Percentiles rank a stretch among this genome's conserved stretches.
phyloP scores from a whole-genome alignment of 1,140 invertebrate species.

The Helicoverpa armigera region DNA sequence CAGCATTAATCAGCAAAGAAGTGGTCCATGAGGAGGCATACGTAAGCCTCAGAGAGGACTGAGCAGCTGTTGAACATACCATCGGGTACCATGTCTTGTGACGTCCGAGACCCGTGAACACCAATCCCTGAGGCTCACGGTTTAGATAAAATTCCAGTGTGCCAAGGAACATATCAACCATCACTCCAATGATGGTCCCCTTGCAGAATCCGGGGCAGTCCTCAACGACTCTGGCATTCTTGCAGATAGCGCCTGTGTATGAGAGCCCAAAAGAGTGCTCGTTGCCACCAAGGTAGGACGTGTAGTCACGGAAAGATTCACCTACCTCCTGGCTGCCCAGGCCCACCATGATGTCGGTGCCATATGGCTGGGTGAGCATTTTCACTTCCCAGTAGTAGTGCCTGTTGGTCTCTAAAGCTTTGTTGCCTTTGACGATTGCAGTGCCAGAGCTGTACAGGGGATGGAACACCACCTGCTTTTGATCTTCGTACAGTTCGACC shows the following conservation, averaged over 20 bases:
- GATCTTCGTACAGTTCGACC: conserved; percentile 81
- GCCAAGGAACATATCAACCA: conserved; percentile 34
- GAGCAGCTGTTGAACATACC: conserved; percentile 92
- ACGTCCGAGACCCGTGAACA: conserved; percentile 89
- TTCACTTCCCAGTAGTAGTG: conserved; percentile 96
- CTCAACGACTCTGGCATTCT: not conserved
- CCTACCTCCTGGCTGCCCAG: not conserved
- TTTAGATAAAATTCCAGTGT: conserved; percentile 38
- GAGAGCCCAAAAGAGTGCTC: conserved; percentile 22
- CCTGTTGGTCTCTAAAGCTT: conserved; percentile 87
- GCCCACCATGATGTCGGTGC: conserved; percentile 91
- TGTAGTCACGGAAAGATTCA: not conserved
- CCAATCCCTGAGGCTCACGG: conserved; percentile 87
- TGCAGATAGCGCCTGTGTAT: conserved; percentile 32
- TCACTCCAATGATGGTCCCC: conserved; percentile 26
- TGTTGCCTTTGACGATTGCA: conserved; percentile 89
- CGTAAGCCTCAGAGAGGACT: conserved; percentile 90
- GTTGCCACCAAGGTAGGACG: not conserved
- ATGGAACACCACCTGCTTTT: conserved; percentile 90
- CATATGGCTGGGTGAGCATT: conserved; percentile 92
- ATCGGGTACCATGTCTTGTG: conserved; percentile 90
- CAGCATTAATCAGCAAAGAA: conserved; percentile 76
- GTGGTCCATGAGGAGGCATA: conserved; percentile 87
- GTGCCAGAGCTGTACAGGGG: conserved; percentile 92
- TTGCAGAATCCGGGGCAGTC: conserved; percentile 24